Base-by-base conservation (phyloP, 2,113 vertebrate species). In the Motacilla alba region DNA sequence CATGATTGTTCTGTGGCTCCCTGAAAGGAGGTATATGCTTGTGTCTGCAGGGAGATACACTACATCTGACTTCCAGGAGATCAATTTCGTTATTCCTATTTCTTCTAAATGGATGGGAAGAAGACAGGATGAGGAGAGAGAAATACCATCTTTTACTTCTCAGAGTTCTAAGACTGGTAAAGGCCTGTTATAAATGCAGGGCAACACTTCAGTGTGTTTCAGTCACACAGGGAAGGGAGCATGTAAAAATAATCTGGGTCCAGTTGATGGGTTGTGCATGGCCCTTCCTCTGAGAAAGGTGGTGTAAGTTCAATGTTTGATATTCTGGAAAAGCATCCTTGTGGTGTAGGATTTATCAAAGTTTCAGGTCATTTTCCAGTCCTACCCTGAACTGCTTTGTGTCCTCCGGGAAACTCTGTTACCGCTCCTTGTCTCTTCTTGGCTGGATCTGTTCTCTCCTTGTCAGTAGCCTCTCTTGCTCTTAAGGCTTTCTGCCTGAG, bases 1-100 rank as follows among this genome's bases (percentile, higher is more conserved):
- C 24, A 15, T 0, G 0, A 11, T 64, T 85, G 50, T 83, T 60
- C 27, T 73, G 0, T 64, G 50, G 33, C 58, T 85, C 39, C 23
- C 52, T 67, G 39, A 62, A 83, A 70, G 50, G 41, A 59, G 41
- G 28, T 22, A 2, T 62, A 7, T 58, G 17, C 30, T 67, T 44
- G 24, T 72, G 33, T 75, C 30, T 89, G 44, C 44, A 86, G 72
- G 44, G 72, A 79, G 31, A 46, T 24, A 44, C 13, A 31, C 21
- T 58, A 56, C 16, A 33, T 79, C 22, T 70, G 62, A 63, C 52
- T 92, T 79, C 39, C 50, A 92, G 39, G 47, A 77, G 24, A 66
- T 52, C 7, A 62, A 27, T 26, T 69, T 43, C 69, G 44, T 69
- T 56, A 47, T 24, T 78, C 14, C 11, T 30, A 33, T 82, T 70